Conservation (phyloP, 37 sponge, comb jelly and placozoan genomes). For the Spongia lamella region DNA sequence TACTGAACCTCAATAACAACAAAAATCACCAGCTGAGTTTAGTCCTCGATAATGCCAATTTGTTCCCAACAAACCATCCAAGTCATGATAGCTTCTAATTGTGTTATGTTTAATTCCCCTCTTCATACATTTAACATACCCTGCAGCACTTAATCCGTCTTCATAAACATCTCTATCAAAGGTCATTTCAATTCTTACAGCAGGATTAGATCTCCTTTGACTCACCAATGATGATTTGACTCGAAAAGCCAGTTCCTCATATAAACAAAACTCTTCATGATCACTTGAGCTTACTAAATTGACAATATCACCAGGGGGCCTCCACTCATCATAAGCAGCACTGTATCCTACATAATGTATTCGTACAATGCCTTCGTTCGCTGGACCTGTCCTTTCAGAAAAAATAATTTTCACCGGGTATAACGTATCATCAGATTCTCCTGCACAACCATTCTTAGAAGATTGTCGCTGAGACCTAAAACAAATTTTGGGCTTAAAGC, state of each 20-base stretch:
- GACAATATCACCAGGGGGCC: neutral
- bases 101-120: neutral
- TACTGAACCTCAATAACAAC: conserved; percentile 1
- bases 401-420: neutral
- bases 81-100: neutral
- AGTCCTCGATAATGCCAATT: conserved; percentile 22
- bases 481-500: no score
- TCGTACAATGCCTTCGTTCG: no score
- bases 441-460: no score
- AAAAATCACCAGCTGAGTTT: conserved; percentile 17
- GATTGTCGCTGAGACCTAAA: no score
- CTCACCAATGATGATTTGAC: neutral
- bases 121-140: neutral
- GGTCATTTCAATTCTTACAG: neutral
- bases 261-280: no score
- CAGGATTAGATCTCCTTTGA: conserved; percentile 6
- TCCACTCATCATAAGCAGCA: conserved; percentile 6
- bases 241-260: neutral
- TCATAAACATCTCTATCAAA: conserved; percentile 1
- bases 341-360: conserved; percentile 11
- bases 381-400: neutral
- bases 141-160: neutral
- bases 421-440: neutral
- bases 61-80: conserved; percentile 4
- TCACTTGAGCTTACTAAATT: no score